phyloP scores from a whole-genome alignment of 2,797 vertebrate genomes.

The Enteromius viviparus region DNA sequence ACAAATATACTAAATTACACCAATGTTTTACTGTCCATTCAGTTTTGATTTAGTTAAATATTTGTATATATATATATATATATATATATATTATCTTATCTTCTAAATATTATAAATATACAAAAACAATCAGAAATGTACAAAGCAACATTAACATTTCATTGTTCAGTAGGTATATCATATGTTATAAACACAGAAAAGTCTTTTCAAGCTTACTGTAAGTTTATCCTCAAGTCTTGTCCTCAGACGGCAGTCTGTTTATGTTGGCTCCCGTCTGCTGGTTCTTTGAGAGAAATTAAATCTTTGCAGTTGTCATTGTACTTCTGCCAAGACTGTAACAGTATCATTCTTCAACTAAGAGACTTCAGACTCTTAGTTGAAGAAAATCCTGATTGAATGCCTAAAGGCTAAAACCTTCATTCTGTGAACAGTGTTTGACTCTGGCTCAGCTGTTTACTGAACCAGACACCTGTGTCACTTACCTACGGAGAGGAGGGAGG shows the following conservation, averaged over 20 bases:
- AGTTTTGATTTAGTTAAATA: background rate
- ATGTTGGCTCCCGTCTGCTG: background rate
- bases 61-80: background rate
- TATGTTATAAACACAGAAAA: background rate
- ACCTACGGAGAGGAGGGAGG: background rate
- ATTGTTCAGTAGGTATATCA: background rate
- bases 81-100: background rate
- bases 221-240: background rate
- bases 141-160: background rate
- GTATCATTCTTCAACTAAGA: background rate
- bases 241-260: background rate
- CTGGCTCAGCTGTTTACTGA: background rate
- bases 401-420: background rate
- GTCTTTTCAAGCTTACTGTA: constrained; percentile 22
- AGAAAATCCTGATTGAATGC: background rate
- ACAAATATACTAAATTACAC: background rate
- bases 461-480: constrained; percentile 21
- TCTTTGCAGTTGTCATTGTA: too few relatives aligned
- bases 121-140: background rate
- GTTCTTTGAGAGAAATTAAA: background rate
- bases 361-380: background rate
- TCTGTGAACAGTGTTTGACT: background rate
- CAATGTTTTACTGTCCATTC: background rate
- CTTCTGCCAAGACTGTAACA: background rate
- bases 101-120: background rate